Evolutionary conservation across 2,888 invertebrate genomes (phyloP), one percentile per base, ranked within the genome.

Genomic region (Hirtodrosophila trivittata): DNA sequence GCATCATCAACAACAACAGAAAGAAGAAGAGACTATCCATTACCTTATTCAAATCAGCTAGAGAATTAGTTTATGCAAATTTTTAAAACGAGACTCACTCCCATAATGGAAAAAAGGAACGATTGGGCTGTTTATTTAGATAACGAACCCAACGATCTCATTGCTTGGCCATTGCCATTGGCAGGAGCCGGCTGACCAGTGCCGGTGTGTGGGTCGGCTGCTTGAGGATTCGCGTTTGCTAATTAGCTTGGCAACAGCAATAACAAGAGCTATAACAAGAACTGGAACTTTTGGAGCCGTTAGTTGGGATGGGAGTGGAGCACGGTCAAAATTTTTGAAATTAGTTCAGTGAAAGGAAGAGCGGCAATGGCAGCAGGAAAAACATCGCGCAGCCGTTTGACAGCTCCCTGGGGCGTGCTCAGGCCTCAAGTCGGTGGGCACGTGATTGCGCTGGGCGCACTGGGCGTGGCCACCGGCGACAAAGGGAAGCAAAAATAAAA

Each of bases 21-120:
- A 45, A 33, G 30, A 49, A 18, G 9, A 30, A 42, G 28, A 66
- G 28, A 47, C 39, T 65, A 50, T 43, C 75, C 67, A 86, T 84
- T 86, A 85, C 68, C 85, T 84, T 84, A 84, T 84, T 85, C 85
- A 84, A 84, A 86, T 84, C 86, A 86, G 85, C 85, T 69, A 76
- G 66, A 63, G 78, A 86, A 86, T 84, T 84, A 86, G 84, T 84
- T 85, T 83, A 84, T 86, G 84, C 67, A 75, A 81, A 81, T 81
- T 81, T 78, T 60, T 59, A 62, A 73, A 75, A 64, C 76, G 51
- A 52, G 45, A 55, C 64, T 51, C 78, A 42, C 68, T 30, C 30
- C 25, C 39, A 28, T 9, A 28, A 28, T 9, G 5, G n/a, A 28
- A 28, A 28, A 9, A 28, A 21, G 18, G 5, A 21, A 21, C 18